Base-by-base conservation (phyloP, 2,797 vertebrate genomes). In the Periparus ater region DNA sequence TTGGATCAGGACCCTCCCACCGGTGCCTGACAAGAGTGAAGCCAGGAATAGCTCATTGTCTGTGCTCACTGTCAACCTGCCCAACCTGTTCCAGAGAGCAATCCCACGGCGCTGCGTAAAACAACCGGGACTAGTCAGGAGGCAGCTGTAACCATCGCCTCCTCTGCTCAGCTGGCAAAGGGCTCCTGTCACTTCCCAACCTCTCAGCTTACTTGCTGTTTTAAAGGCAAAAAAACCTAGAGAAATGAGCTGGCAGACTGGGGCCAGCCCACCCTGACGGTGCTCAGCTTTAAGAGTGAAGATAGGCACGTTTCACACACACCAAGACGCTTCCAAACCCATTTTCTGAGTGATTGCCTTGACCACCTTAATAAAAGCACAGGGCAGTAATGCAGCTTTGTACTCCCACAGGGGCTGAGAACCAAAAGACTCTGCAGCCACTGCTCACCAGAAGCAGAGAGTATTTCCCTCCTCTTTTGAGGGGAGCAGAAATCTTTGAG, bases 91-190 rank as follows among this genome's bases (percentile, higher is more conserved):
- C 44, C 88, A 66, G 85, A 75, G 50, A 85, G 66, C 74, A 76
- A 94, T 80, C 90, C 79, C 88, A 79, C 75, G 70, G 80, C 3
- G 1, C 85, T 40, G 50, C 3, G 2, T 34, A 48, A 80, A 93
- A 85, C 34, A 65, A 86, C 36, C 1, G 0, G 77, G 80, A 91
- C 77, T 53, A 90, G 85, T 79, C 95, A 80, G 74, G 57, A 94
- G 89, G 88, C 82, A 95, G 95, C 93, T 96, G 93, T 20, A 92
- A 77, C 89, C 72, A 91, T 73, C 57, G 17, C 88, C 84, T 94
- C 88, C 88, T 54, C 75, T 82, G 74, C 72, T 80, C 23, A 40
- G 80, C 80, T 82, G 63, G 80, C 88, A 92, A 93, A 91, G 42
- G 74, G 60, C 63, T 94, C 83, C 90, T 95, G 90, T 94, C 86